Evolutionary conservation across 1,140 invertebrate species (phyloP), one percentile per base, ranked within the genome.

Genomic region (Microplitis mediator): DNA sequence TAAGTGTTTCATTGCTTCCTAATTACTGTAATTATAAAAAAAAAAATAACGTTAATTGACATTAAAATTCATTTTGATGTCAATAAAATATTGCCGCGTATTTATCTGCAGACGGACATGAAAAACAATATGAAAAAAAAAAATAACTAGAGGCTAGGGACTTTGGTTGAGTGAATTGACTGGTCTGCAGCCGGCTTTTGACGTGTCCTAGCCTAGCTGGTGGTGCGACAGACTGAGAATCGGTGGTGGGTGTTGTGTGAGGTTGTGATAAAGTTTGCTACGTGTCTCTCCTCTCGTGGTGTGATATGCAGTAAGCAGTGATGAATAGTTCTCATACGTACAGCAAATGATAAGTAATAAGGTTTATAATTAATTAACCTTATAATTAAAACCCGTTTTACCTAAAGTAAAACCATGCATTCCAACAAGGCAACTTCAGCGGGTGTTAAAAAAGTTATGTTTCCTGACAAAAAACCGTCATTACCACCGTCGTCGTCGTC

Each of bases 371-470:
- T 65, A 13, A 65, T 66, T 23, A 54, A 56, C 52, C 39, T 39
- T 52, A 69, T 62, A 67, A 76, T 69, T 6, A 8, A 23, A 32
- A 31, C 14, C 56, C 23, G 23, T 16, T 9, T 8, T 9, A 63
- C 51, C 34, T 45, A 58, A 70, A 50, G 16, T 52, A 14, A 64
- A 13, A 36, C 14, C 45, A 76, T 82, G 74, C 72, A 80, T 61
- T 81, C 77, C 70, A 86, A 45, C 39, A 45, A 83, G 79, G 60
- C 77, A 62, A 77, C 77, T 72, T 73, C 79, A 65, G 76, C 80
- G 72, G 79, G 76, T 73, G 63, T 78, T 31, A 85, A 84, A 70
- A 86, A 85, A 78, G 69, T 83, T 51, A 79, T 82, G 75, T 83
- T 84, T 56, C 77, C 79, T 13, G 84, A 87, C 69, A 86, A 86